Evolutionary conservation across 2,113 vertebrate species (phyloP), one percentile per base, ranked within the genome.

Genomic region (Pseudorasbora parva): DNA sequence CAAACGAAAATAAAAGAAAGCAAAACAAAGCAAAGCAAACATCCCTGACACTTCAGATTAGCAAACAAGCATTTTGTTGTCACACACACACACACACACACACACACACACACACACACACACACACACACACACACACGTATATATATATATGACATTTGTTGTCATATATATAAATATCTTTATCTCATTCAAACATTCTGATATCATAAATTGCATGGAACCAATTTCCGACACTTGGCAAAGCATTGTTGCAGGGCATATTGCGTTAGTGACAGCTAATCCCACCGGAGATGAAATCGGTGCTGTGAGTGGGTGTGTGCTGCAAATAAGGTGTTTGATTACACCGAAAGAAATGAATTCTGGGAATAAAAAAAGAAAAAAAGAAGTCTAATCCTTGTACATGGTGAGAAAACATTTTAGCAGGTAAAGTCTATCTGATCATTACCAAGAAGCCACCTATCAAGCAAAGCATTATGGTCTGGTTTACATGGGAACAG

Each of bases 401-500:
- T 43, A 47, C 21, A 25, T 60, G 33, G 19, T 41, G 5, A 57
- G 27, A 23, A 43, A 49, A 49, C 33, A 45, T 77, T 30, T 12
- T 54, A 74, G 47, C 25, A 19, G 72, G 25, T 54, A 56, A 60
- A 45, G 37, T 78, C 76, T 19, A 49, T 14, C 45, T n/a, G 15
- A n/a, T 33, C 25, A 60, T 78, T 62, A 45, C 76, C n/a, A 25
- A 45, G 37, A 78, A 78, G 8, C 23, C 76, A 10, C 56, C n/a
- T 7, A 57, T 11, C 30, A 56, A 43, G 74, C 51, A 60, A 21
- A 74, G 23, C 45, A 74, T 62, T 62, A 87, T 83, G 77, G 90
- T 89, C 89, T 88, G 81, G 83, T 91, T 93, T 90, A 87, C 89
- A 87, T 92, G 87, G 89, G 91, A 92, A 82, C 81, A 30, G 86